Base-by-base conservation (phyloP, 2,797 vertebrate species). In the Mus minutoides region DNA sequence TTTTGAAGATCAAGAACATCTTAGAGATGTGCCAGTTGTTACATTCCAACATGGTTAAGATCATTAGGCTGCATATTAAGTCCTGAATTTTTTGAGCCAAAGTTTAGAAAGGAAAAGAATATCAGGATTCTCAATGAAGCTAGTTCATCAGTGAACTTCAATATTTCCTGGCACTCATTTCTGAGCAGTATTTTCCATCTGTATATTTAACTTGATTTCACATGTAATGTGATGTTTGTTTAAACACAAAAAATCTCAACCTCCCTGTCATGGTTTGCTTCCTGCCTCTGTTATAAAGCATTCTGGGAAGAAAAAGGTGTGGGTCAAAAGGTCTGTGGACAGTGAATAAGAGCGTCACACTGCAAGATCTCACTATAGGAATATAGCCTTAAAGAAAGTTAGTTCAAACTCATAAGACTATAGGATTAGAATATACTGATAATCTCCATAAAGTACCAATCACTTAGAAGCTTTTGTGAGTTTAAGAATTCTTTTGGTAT, bases 151-250 rank as follows among this genome's bases (percentile, higher is more conserved):
- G 77, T 82, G 31, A 89, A 79, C 22, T 87, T 71, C 83, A 84
- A 9, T 56, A 43, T 92, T 93, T 95, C 62, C 43, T 37, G 40
- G 73, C 96, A 96, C 88, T 89, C 69, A 86, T 76, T 95, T 94
- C 82, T 87, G 40, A 93, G 76, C 64, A 90, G 37, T 71, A 60
- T 92, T 91, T 92, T 60, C 31, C 40, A 87, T 60, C 0, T 3
- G 37, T 8, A 75, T 21, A 5, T 31, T 90, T 94, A 77, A 24
- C n/a, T 93, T 67, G 19, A 54, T 77, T 92, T 89, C 64, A 92
- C 12, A 49, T 34, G 13, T 37, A 71, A 69, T 86, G 8, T 60
- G 87, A 91, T 77, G 52, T 31, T 77, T 92, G 1, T 91, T 95
- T 84, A 91, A 94, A 88, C 2, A 88, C 69, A 96, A 91, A 79